Base-by-base conservation (phyloP, 1,140 invertebrate species). In the Dreissena polymorpha region DNA sequence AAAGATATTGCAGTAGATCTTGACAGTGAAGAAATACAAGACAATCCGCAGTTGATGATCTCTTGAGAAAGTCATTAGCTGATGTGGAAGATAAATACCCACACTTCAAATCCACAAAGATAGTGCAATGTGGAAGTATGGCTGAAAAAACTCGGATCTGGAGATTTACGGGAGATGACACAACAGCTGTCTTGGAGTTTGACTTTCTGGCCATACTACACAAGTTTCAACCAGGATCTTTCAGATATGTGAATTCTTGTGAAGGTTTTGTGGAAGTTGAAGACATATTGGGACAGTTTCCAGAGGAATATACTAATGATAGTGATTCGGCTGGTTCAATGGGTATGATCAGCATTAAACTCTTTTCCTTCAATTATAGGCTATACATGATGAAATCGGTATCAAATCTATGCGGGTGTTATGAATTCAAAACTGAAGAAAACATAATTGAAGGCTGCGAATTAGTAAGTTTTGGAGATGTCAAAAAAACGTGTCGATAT, bases 131-230 rank as follows among this genome's bases (percentile, higher is more conserved):
- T 63, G 60, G 60, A 63, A 63, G 60, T 10, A 63, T 63, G 39
- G 39, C 39, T 39, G 39, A 39, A 39, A 63, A 63, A n/a, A 63
- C 60, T n/a, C 18, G 60, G 23, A 63, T 63, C 10, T 63, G 60
- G 60, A 63, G 60, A 63, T 63, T 63, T 63, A 63, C 18, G 18
- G 60, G 60, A 63, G 60, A 63, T 23, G 23, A 63, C 60, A 63
- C 18, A 23, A n/a, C 60, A 18, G 60, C 60, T 23, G 23, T 63
- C 60, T n/a, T 63, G 60, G 60, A 63, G 23, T 63, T 63, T 23
- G 60, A 63, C 23, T 63, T 63, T 63, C 60, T 63, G 18, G 60
- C 60, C 2, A 63, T 63, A 63, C 60, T 63, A n/a, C 18, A 63
- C 2, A 63, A 63, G 60, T 63, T 63, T 63, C 18, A 23, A 18